Conservation (phyloP, 2,113 vertebrate genomes). For the Anser brachyrhynchus region DNA sequence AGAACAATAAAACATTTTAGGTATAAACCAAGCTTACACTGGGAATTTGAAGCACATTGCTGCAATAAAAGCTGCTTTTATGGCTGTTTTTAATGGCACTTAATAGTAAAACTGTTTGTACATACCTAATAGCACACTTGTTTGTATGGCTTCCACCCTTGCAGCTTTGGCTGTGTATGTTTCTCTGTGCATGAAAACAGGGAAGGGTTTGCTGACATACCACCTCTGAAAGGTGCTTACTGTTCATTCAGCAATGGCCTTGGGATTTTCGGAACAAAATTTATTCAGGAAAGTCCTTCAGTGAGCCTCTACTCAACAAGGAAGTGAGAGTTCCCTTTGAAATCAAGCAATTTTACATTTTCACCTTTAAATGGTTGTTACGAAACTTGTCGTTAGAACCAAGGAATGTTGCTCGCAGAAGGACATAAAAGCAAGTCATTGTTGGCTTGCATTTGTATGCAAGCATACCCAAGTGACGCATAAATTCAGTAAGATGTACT, state of each 20-base stretch:
- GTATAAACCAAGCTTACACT: neutral
- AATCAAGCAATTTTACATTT: constrained; percentile 19
- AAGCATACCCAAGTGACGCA: constrained; percentile 13
- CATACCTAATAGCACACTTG: neutral
- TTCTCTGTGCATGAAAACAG: neutral
- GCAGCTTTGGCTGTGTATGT: neutral
- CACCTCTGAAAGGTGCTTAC: neutral
- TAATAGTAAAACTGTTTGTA: neutral
- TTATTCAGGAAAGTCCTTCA: neutral
- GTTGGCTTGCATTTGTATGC: constrained; percentile 35
- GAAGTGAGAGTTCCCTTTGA: neutral
- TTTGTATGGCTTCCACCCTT: neutral
- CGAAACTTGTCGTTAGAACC: neutral
- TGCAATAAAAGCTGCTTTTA: neutral
- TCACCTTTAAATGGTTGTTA: neutral
- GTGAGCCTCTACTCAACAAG: neutral
- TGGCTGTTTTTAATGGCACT: neutral
- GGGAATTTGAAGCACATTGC: neutral
- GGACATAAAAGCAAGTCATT: neutral
- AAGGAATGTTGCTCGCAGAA: neutral
- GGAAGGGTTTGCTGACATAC: neutral
- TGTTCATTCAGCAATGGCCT: neutral
- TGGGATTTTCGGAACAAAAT: neutral
- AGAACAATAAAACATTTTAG: neutral
- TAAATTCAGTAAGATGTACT: constrained; percentile 27